Conservation (phyloP, 37 sponge, comb jelly and placozoan genomes). For the Mnemiopsis leidyi region DNA sequence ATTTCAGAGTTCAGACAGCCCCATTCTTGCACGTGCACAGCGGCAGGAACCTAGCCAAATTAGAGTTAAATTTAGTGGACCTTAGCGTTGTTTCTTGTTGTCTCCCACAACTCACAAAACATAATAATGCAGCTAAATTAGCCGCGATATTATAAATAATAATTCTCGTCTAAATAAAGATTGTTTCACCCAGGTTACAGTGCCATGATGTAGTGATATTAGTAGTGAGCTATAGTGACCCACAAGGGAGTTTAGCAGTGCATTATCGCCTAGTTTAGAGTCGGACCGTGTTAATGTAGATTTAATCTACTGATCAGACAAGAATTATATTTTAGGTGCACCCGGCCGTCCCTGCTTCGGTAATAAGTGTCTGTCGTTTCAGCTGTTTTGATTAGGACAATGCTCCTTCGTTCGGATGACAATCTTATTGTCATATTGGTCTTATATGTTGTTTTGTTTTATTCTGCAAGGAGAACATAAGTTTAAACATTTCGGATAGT, state of each 20-base stretch:
- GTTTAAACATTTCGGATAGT: too few relatives aligned
- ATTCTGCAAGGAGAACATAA: too few relatives aligned
- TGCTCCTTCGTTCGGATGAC: too few relatives aligned
- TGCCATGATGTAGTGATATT: background rate
- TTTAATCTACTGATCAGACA: background rate
- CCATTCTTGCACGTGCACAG: background rate
- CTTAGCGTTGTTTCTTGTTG: background rate
- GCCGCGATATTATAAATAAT: background rate
- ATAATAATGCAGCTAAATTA: background rate
- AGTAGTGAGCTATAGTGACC: background rate
- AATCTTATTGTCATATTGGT: too few relatives aligned
- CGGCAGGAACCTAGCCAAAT: background rate
- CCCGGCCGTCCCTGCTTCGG: too few relatives aligned
- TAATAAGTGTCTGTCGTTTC: too few relatives aligned
- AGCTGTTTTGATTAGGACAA: too few relatives aligned
- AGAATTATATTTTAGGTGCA: background rate
- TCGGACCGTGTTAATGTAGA: background rate
- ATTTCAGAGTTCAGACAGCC: too few relatives aligned
- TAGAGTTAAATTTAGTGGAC: background rate
- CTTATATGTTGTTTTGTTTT: too few relatives aligned
- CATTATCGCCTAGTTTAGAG: background rate
- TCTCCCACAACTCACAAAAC: background rate
- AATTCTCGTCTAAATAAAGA: background rate
- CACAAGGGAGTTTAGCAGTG: background rate
- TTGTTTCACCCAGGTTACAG: background rate